Base-by-base conservation (phyloP, 2,888 invertebrate genomes). In the Melieria picta region DNA sequence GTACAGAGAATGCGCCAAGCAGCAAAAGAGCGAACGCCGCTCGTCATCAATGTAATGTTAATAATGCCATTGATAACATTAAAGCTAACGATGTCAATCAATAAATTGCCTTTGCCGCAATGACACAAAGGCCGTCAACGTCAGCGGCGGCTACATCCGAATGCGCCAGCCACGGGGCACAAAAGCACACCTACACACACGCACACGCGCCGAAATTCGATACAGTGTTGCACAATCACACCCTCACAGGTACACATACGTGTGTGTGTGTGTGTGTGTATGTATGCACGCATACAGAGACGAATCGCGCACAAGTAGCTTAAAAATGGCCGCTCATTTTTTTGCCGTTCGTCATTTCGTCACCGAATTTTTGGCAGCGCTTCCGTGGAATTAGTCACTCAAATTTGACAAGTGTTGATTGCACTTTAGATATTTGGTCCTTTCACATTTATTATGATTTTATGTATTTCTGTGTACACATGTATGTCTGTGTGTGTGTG, bases 21-120 rank as follows among this genome's bases (percentile, higher is more conserved):
- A 65, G 13, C 43, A 30, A 30, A 57, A 7, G 16, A 60, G 30
- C 58, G 46, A 58, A 42, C 60, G n/a, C 66, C 58, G 60, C 60
- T 67, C 48, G 67, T 67, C 60, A 42, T 43, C 60, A 42, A 48
- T 67, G 50, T 68, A 50, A 58, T 63, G 72, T 50, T 68, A 68
- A 68, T 63, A 72, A 72, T 58, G 64, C 16, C 72, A 68, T 64
- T 72, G 72, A 68, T 68, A 72, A 64, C 72, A 72, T 72, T 72
- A 72, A 67, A 57, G 57, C 60, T 72, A 72, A 72, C 72, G 64
- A 72, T 57, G 72, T 63, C 72, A 72, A 72, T 72, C 72, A 72
- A 67, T 68, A 72, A 68, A 67, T 67, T 65, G 52, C 43, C 10
- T 9, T 7, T 56, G 47, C 50, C 43, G 62, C 62, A 42, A 64